Base-by-base conservation (phyloP, 2,797 vertebrate genomes). In the Octomys mimax region DNA sequence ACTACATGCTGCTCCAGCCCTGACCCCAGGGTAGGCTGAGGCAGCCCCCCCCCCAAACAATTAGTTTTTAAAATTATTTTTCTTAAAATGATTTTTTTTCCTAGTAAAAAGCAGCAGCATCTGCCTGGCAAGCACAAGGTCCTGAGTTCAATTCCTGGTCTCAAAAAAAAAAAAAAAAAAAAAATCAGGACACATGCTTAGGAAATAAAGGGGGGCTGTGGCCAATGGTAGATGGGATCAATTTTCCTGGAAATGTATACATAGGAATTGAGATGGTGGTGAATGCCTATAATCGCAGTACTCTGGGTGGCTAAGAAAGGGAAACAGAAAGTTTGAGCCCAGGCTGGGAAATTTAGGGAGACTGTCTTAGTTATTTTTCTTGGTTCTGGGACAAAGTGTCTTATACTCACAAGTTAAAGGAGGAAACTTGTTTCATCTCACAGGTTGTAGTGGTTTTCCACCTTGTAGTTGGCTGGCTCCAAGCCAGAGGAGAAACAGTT, bases 241-340 rank as follows among this genome's bases (percentile, higher is more conserved):
- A 4, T 78, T 75, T 79, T 95, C 66, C 64, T 77, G 85, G 42
- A 68, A 92, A 84, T 88, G 66, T 91, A 92, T 61, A 59, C 59
- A 59, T n/a, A 64, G 54, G 8, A 71, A 73, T 21, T 73, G 70
- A 22, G 70, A 46, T 31, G 42, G 73, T 49, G 42, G 42, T 31
- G 26, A 42, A 46, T 77, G 11, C 42, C 42, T 77, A 46, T 46
- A 77, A 46, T 77, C 24, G 42, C 26, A 77, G 26, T 21, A 77
- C 73, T 77, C 73, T 46, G 73, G 42, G 26, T 16, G 73, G 73
- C 26, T 46, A 39, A 77, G 18, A 42, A 36, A 73, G 21, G 36
- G 36, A 24, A 42, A 73, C 42, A 6, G 11, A 26, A 8, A 77
- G 24, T 77, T 77, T 46, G 24, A 77, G 73, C 18, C 39, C 73